Base-by-base conservation (phyloP, 92 coral and sea anemone genomes). In the Nematostella vectensis region DNA sequence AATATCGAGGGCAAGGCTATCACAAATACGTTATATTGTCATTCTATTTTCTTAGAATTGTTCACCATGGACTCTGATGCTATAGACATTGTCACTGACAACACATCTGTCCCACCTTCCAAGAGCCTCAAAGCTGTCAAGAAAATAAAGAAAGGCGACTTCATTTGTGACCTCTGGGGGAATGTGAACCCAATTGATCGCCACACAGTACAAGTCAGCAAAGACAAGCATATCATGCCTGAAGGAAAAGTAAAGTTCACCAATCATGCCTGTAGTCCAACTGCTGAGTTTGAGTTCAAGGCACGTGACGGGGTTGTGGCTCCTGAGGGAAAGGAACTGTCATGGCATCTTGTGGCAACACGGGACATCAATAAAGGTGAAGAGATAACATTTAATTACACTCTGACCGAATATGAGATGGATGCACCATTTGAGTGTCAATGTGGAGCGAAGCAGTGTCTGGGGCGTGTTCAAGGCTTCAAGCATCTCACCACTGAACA, bases 121-220 rank as follows among this genome's bases (percentile, higher is more conserved):
- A 29, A 48, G 28, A 22, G 56, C 15, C 29, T 60, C 19, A 19
- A 16, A 9, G 76, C 76, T 11, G 53, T 38, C 6, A 25, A 59
- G 29, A 48, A 50, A 25, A 50, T 70, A 16, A 25, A 31, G 2
- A 21, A 18, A 17, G 76, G 76, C 2, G 19, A 68, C 4, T 70
- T 70, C 28, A 19, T 70, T 25, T 47, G 68, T 4, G 76, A 70
- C 20, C n/a, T 50, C 13, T 70, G 68, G 68, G 76, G 76, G 0
- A 16, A 27, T 11, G 31, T 70, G 12, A 1, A 3, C 11, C 11
- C 64, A 2, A 12, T 39, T 2, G 38, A 47, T 10, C 4, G 24
- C 6, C 31, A 60, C 15, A 21, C 67, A 12, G 51, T 31, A 12
- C 75, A 69, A 31, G 39, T 69, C 25, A 60, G 52, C 36, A 19